Conservation (phyloP, 2,888 invertebrate genomes). For the Eupithecia insigniata region DNA sequence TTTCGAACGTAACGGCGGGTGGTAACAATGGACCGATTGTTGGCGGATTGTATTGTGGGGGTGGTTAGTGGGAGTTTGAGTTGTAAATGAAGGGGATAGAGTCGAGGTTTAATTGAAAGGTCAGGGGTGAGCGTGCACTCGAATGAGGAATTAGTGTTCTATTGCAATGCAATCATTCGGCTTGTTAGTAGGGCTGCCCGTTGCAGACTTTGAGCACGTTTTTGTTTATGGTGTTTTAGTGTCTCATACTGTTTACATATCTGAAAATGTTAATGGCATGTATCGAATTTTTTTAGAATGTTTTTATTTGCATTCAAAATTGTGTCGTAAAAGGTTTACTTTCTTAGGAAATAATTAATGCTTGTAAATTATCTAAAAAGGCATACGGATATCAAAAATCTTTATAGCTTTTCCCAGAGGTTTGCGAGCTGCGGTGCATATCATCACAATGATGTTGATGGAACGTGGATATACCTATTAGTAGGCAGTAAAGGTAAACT, state of each 20-base stretch:
- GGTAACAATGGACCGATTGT: conserved; percentile 81
- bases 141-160: conserved; percentile 72
- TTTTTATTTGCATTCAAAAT: too few species aligned
- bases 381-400: too few species aligned
- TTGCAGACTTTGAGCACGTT: neutral
- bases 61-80: conserved; percentile 49
- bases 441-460: too few species aligned
- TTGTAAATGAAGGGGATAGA: conserved; percentile 48
- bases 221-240: neutral
- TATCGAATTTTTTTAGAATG: neutral
- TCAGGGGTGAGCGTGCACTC: conserved; percentile 64
- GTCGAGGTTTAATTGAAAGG: conserved; percentile 49
- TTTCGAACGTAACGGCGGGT: conserved; percentile 64
- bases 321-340: neutral
- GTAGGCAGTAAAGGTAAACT: too few species aligned
- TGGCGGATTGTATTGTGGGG: conserved; percentile 28
- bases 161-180: conserved; percentile 70
- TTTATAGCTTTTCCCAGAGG: too few species aligned
- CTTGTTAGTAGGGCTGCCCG: conserved; percentile 57
- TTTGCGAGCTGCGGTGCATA: neutral
- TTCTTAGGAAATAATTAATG: neutral
- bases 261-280: neutral
- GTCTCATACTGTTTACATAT: neutral
- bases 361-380: neutral
- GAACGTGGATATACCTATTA: too few species aligned